Base-by-base conservation (phyloP, 37 sponge, comb jelly and placozoan species). In the Beroe ovata region DNA sequence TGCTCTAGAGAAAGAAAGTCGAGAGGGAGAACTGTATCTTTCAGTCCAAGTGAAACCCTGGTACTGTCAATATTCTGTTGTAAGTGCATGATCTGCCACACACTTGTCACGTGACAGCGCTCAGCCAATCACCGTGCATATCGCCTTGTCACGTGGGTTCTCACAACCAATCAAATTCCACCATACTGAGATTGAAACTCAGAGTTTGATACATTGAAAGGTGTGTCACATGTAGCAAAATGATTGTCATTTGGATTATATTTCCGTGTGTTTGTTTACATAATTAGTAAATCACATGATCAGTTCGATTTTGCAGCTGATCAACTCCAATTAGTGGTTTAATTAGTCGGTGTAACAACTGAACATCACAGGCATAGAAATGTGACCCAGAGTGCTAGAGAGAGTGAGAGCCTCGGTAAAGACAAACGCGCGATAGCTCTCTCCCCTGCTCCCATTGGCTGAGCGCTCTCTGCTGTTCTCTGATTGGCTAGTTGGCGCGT, bases 351-450 rank as follows among this genome's bases (percentile, higher is more conserved):
- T 11, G 11, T 47, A 47, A 47, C 54, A 11, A 47, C 54, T 11
- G 11, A 47, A 47, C 54, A 47, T 6, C 54, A 11, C 54, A 16
- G 54, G 11, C 54, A 47, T 6, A 47, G 54, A 47, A 47, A 47
- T 47, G 54, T 47, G 54, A 47, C 54, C 54, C 11, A 16, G n/a
- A n/a, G n/a, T 16, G 54, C 63, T 61, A 16, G 28, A 3, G 22
- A 26, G 69, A 29, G 23, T 4, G 69, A 66, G 36, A 66, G 69
- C 69, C 54, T 66, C 69, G 35, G 32, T 66, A 66, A 66, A 66
- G 29, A 66, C 36, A 66, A 66, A 66, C 69, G 69, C 69, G 69
- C 69, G 69, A 30, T 66, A 66, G 69, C 69, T 33, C 32, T 66
- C 69, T 16, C 69, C 35, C 18, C 36, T 37, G 29, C 69, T 66